These are phyloP conservation scores for Venusia cambrica DNA, from an alignment of 2,888 invertebrate genomes.

Conservation along the genomic window DNA sequence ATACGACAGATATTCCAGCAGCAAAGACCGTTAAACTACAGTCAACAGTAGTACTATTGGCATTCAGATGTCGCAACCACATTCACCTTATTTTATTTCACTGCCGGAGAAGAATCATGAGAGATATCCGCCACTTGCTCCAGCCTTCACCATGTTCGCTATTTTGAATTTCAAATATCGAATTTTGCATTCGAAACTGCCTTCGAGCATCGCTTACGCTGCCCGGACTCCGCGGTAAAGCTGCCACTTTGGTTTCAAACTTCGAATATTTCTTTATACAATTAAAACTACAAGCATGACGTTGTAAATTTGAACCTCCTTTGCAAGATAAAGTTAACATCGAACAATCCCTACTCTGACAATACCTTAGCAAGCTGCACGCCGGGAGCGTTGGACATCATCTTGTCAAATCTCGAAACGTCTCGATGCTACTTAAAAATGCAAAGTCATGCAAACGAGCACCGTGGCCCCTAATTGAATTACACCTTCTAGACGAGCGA, in stretches of 20 bases:
- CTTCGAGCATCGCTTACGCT: slow-evolving; percentile 49
- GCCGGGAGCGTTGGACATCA: slow-evolving; percentile 43
- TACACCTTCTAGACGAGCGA: slow-evolving; percentile 64
- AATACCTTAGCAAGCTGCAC: slow-evolving; percentile 42
- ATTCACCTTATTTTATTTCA: slow-evolving; percentile 64
- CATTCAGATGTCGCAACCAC: slow-evolving; percentile 56
- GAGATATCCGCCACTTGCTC: slow-evolving; percentile 51
- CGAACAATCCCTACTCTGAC: slow-evolving; percentile 19
- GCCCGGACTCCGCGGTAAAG: slow-evolving; percentile 47
- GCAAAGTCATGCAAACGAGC: slow-evolving; percentile 79
- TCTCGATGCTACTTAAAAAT: slow-evolving; percentile 70
- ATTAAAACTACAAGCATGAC: neutral
- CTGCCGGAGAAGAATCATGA: slow-evolving; percentile 59
- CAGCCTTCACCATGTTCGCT: slow-evolving; percentile 48
- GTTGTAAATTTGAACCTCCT: too few relatives aligned
- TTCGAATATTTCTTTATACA: slow-evolving; percentile 8
- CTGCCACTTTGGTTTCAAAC: slow-evolving; percentile 42
- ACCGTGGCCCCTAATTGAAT: slow-evolving; percentile 68
- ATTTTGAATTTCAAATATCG: slow-evolving; percentile 77
- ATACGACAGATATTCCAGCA: slow-evolving; percentile 23
- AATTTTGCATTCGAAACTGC: slow-evolving; percentile 74
- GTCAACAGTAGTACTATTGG: slow-evolving; percentile 60
- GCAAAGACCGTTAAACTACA: slow-evolving; percentile 34
- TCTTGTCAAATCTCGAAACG: slow-evolving; percentile 63
- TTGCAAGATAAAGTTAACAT: slow-evolving; percentile 4